phyloP scores from a whole-genome alignment of 53 echinoderm and acorn worm genomes.

The Echinometra lucunter region DNA sequence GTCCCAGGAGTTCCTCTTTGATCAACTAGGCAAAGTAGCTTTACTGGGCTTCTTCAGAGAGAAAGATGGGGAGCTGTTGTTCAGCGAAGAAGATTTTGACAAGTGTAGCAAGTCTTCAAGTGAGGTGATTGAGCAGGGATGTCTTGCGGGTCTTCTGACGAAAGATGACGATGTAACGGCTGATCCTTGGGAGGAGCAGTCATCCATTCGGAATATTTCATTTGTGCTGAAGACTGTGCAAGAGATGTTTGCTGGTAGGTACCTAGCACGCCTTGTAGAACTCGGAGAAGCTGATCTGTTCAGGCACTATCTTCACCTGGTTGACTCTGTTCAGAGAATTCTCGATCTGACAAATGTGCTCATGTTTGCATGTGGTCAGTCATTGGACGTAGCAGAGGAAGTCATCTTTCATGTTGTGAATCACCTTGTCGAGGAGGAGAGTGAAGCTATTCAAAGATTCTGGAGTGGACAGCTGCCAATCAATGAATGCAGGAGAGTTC shows the following conservation, averaged over 20 bases:
- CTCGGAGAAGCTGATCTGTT: conserved; percentile 44
- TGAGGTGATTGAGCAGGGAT: conserved; percentile 77
- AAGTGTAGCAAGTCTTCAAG: conserved; percentile 32
- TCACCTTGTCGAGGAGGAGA: conserved; percentile 52
- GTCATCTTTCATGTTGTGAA: conserved; percentile 69
- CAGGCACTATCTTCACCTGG: conserved; percentile 58
- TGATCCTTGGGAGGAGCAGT: conserved; percentile 65
- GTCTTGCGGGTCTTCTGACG: conserved; percentile 63
- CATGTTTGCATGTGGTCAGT: conserved; percentile 74
- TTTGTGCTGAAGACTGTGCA: conserved; percentile 80
- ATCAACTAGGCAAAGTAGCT: conserved; percentile 77
- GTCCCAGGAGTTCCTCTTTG: conserved; percentile 64
- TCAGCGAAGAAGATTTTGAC: conserved; percentile 75
- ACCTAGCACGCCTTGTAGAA: conserved; percentile 70
- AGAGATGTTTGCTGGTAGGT: conserved; percentile 79
- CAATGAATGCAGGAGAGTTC: conserved; percentile 71
- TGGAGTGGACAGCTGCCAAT: conserved; percentile 73
- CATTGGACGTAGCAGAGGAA: conserved; percentile 56
- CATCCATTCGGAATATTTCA: conserved; percentile 62
- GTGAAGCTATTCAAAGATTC: conserved; percentile 57
- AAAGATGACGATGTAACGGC: conserved; percentile 71
- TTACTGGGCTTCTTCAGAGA: conserved; percentile 72
- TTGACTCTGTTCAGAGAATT: conserved; percentile 65
- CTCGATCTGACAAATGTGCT: conserved; percentile 70
- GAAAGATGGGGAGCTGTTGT: conserved; percentile 71